These are phyloP conservation scores for Euclidia mi DNA, from an alignment of 2,888 invertebrate species.

Conservation along the genomic window DNA sequence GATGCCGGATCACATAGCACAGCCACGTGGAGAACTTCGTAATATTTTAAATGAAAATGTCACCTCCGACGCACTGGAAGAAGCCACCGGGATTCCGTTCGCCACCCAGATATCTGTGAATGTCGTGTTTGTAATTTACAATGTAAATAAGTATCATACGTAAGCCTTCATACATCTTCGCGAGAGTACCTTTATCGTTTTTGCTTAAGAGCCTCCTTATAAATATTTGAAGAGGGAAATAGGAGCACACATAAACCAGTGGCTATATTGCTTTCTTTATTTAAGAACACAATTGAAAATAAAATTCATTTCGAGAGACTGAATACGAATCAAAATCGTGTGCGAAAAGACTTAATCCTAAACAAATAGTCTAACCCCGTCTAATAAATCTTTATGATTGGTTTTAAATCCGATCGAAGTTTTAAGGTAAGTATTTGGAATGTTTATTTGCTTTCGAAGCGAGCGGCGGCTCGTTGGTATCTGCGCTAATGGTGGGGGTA, in stretches of 20 bases:
- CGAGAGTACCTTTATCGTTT: constrained; percentile 14
- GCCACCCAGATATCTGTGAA: constrained; percentile 29
- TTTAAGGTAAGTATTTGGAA: constrained; percentile 54
- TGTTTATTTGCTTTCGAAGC: constrained; percentile 61
- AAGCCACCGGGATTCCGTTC: constrained; percentile 30
- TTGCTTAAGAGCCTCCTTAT: constrained; percentile 24
- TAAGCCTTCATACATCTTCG: constrained; percentile 30
- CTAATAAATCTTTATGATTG: constrained; percentile 60
- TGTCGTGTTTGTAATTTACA: constrained; percentile 46
- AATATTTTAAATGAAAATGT: constrained; percentile 55
- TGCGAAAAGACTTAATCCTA: constrained; percentile 39
- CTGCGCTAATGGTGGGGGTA: constrained; percentile 58
- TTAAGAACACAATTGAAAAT: constrained; percentile 5
- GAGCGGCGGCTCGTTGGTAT: constrained; percentile 50
- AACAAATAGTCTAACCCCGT: constrained; percentile 51
- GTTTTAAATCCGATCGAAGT: constrained; percentile 62
- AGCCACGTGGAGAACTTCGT: constrained; percentile 32
- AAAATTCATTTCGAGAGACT: constrained; percentile 4
- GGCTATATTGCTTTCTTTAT: not conserved
- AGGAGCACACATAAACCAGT: constrained; percentile 3
- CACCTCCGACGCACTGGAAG: constrained; percentile 29
- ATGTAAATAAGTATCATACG: constrained; percentile 48
- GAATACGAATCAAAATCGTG: constrained; percentile 16
- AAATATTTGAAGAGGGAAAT: constrained; percentile 45
- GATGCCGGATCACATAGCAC: constrained; percentile 45